These are phyloP conservation scores for Periphyllus acericola DNA, from an alignment of 2,888 invertebrate genomes.

Conservation along the genomic window DNA sequence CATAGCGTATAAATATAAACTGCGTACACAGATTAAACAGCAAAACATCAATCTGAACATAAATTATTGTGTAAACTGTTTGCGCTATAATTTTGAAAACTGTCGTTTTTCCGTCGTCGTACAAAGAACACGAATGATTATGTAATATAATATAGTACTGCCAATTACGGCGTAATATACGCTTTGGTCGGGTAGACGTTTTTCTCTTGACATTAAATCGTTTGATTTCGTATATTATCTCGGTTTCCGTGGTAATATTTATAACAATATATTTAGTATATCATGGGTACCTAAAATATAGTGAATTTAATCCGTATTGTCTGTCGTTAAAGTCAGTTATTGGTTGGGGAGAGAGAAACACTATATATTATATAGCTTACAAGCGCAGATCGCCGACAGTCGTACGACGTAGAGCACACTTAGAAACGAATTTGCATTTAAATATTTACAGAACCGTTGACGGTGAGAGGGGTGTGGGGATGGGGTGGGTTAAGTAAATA, in stretches of 20 bases:
- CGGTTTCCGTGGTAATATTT: neutral
- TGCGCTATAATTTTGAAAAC: neutral
- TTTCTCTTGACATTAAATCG: neutral
- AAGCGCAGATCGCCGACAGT: neutral
- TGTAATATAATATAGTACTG: neutral
- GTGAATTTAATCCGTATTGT: neutral
- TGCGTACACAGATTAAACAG: neutral
- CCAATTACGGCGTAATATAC: neutral
- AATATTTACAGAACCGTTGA: neutral
- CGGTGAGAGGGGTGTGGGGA: too few relatives aligned
- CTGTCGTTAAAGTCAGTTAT: neutral
- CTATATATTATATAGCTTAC: too few relatives aligned
- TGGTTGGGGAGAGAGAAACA: neutral
- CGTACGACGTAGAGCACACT: neutral
- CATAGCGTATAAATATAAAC: neutral
- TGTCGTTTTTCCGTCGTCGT: neutral
- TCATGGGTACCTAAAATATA: too few relatives aligned
- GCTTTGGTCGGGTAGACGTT: neutral
- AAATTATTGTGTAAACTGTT: neutral
- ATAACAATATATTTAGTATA: too few relatives aligned
- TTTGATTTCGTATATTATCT: neutral
- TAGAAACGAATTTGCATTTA: neutral
- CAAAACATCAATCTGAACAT: constrained; percentile 29
- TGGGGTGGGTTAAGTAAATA: neutral
- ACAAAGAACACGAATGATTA: constrained; percentile 4